Conservation (phyloP, 2,888 invertebrate species). For the Melanostoma mellinum region DNA sequence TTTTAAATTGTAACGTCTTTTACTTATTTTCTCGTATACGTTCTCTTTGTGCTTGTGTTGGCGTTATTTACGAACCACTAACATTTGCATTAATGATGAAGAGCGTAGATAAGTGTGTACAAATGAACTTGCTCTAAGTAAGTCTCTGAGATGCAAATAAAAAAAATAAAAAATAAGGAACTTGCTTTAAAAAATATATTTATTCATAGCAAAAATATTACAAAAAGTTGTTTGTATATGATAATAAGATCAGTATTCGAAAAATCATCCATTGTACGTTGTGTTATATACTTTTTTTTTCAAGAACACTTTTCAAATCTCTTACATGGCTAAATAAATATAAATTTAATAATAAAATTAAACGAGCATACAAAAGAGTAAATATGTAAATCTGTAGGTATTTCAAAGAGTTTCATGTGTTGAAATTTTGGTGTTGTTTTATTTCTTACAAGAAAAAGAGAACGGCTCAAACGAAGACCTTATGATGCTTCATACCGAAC, state of each 20-base stretch:
- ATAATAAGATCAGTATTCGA: constrained; percentile 34
- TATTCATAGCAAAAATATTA: constrained; percentile 59
- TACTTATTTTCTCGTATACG: no score
- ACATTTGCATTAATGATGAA: no score
- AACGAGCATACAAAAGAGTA: constrained; percentile 23
- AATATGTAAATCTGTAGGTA: constrained; percentile 10
- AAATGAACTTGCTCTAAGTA: no score
- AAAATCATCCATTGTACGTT: constrained; percentile 18
- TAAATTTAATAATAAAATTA: constrained; percentile 22
- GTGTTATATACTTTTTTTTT: constrained; percentile 16
- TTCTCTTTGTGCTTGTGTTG: no score
- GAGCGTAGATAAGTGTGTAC: no score
- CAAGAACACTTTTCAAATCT: constrained; percentile 55
- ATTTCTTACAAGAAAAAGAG: not conserved
- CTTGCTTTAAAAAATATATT: constrained; percentile 7
- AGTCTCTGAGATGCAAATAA: no score
- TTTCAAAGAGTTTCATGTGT: constrained; percentile 10
- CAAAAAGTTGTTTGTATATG: constrained; percentile 48
- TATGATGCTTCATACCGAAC: not conserved
- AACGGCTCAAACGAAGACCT: not conserved
- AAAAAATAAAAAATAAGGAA: no score
- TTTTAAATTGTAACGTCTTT: no score
- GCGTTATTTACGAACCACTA: no score
- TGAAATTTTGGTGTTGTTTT: constrained; percentile 30
- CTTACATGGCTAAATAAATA: constrained; percentile 70